A percentile compares a stretch with the other conserved stretches of the same genome.
Conservation (phyloP, 2,797 vertebrate genomes). For the Phaenicophaeus curvirostris region DNA sequence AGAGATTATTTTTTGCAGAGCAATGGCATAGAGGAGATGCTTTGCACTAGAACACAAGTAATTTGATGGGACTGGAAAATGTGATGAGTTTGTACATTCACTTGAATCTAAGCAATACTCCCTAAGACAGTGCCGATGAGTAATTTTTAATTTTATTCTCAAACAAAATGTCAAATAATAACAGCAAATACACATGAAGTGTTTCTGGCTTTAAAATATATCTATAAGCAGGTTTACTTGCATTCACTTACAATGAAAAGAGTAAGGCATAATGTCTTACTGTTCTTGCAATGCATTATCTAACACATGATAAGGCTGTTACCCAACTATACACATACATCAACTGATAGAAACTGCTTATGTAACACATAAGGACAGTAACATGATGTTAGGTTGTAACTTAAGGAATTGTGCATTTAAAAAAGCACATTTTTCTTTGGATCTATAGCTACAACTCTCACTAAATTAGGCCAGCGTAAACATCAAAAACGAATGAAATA, state of each 20-base stretch:
- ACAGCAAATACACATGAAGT: not conserved
- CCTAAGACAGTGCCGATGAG: not conserved
- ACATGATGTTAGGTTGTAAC: not conserved
- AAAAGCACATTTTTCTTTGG: not conserved
- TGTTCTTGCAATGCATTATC: not conserved
- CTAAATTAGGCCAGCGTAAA: not conserved
- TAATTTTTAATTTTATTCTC: not conserved
- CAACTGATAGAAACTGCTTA: not conserved
- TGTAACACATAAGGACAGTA: not conserved
- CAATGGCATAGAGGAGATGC: not conserved
- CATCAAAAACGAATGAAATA: not conserved
- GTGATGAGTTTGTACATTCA: not conserved
- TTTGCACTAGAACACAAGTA: not conserved
- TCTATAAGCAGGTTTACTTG: not conserved
- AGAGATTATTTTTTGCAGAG: not conserved
- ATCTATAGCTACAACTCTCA: not conserved
- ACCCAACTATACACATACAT: not conserved
- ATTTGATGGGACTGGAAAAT: not conserved
- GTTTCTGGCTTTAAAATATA: not conserved
- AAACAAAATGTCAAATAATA: not conserved
- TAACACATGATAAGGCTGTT: not conserved
- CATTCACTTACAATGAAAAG: not conserved
- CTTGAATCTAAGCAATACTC: not conserved
- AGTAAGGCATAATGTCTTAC: too few relatives aligned
- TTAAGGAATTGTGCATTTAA: not conserved